Base-by-base conservation (phyloP, 2,888 invertebrate species). In the Megalurothrips usitatus region DNA sequence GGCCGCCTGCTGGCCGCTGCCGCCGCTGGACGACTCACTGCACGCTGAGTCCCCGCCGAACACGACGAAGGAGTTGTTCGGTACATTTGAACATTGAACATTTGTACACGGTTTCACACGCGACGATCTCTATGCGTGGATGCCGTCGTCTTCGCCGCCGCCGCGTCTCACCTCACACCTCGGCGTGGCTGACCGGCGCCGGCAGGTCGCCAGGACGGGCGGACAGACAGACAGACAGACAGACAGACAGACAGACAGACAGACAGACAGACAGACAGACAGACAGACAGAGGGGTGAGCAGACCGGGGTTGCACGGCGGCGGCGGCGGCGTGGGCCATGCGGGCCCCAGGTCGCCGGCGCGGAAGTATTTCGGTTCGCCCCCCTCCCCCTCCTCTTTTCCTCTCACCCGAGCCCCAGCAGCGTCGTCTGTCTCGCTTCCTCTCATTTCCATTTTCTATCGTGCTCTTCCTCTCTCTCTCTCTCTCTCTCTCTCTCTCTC, bases 281-380 rank as follows among this genome's bases (percentile, higher is more conserved):
- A 52, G 52, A 52, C 52, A 52, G 52, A 52, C 52, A 19, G 52
- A 52, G 19, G 58, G 58, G 14, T 43, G 34, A 2, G 34, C 34
- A 43, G 34, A 43, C 34, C 3, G 34, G 34, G 34, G 34, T 43
- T 43, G 2, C 34, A 43, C 34, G 34, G 34, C 34, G 34, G 58
- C 58, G 14, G 14, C 2, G 52, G 14, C 58, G 58, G 6, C 14
- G 14, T 58, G 58, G 58, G 58, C 58, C 58, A 19, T 6, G 58
- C 58, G 19, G 58, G 14, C 58, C 1, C 19, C 19, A 19, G 19
- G 19, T 17, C 58, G 58, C 58, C 58, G 58, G 58, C 58, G 58
- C 58, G 58, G 58, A 58, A 58, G 58, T 58, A 58, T 58, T 58
- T 58, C 58, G 58, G 58, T 17, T 43, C 58, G 58, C 58, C 58